Evolutionary conservation across 2,797 vertebrate species (phyloP).

Genomic region (Sebastes dallii): DNA sequence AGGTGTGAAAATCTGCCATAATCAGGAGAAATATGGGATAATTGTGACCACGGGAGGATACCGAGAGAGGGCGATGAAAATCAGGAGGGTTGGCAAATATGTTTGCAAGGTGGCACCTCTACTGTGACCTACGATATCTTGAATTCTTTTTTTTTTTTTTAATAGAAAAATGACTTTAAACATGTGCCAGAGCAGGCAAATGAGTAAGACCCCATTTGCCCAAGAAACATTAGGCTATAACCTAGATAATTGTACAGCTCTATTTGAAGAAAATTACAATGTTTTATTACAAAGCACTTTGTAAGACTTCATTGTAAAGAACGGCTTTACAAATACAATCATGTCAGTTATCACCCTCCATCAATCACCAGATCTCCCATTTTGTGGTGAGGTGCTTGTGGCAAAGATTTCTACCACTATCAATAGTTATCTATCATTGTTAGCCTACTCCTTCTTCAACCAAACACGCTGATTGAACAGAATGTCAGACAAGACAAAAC

Average conservation of each 20-base stretch:
- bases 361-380: not conserved
- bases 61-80: too few species aligned
- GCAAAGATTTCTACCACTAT: not conserved
- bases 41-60: too few species aligned
- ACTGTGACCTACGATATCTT: not conserved
- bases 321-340: not conserved
- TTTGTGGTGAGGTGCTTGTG: not conserved
- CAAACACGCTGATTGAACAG: not conserved
- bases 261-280: not conserved
- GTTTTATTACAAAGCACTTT: not conserved
- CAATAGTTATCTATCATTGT: not conserved
- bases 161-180: not conserved
- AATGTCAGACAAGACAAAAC: not conserved
- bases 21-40: too few species aligned
- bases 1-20: too few species aligned
- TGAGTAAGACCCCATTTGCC: not conserved
- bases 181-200: not conserved
- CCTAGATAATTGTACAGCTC: not conserved
- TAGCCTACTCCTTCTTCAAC: not conserved
- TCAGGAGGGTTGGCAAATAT: too few species aligned
- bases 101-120: not conserved
- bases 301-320: not conserved
- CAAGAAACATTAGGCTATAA: not conserved
- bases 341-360: not conserved
- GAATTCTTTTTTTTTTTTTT: not conserved